Percentiles rank a stretch among this genome's conserved stretches.
These are phyloP conservation scores for Rhinogobio ventralis DNA, from an alignment of 2,797 vertebrate species.

Conservation along the genomic window DNA sequence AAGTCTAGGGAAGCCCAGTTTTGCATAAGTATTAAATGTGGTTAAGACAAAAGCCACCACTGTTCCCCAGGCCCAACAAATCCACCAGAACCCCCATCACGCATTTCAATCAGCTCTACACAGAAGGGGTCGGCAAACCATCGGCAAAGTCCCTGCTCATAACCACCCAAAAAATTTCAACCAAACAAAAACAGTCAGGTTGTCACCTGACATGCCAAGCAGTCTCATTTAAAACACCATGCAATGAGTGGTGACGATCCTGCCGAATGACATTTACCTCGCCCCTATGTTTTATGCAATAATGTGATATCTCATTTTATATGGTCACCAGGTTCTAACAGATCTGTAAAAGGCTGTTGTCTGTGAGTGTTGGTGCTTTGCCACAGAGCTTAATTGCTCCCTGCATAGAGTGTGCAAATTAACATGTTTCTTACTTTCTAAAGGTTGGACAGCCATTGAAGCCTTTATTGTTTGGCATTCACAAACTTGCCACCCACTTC, in stretches of 20 bases:
- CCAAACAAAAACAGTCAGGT: slow-evolving; percentile 7
- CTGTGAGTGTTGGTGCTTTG: slow-evolving; percentile 55
- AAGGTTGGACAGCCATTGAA: slow-evolving; percentile 81
- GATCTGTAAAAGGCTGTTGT: slow-evolving; percentile 23
- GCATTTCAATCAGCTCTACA: slow-evolving; percentile 79
- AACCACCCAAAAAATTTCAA: slow-evolving; percentile 53
- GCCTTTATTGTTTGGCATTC: slow-evolving; percentile 79
- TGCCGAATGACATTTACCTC: slow-evolving; percentile 1
- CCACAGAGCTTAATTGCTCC: slow-evolving; percentile 36
- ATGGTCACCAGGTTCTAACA: neutral
- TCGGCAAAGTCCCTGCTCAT: slow-evolving; percentile 59
- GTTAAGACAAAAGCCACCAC: slow-evolving; percentile 71
- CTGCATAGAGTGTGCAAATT: slow-evolving; percentile 73
- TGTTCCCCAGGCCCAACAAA: slow-evolving; percentile 72
- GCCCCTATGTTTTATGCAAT: neutral
- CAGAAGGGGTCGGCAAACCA: slow-evolving; percentile 65
- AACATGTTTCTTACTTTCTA: slow-evolving; percentile 79
- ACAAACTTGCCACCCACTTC: slow-evolving; percentile 77
- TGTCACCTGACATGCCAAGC: slow-evolving; percentile 8
- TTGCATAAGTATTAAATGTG: slow-evolving; percentile 67
- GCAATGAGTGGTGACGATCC: neutral
- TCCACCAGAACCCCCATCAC: slow-evolving; percentile 59
- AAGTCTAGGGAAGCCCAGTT: slow-evolving; percentile 65
- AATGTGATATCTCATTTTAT: slow-evolving; percentile 1
- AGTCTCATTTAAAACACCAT: neutral